phyloP scores from a whole-genome alignment of 2,888 invertebrate species.

The Epinotia bilunana region DNA sequence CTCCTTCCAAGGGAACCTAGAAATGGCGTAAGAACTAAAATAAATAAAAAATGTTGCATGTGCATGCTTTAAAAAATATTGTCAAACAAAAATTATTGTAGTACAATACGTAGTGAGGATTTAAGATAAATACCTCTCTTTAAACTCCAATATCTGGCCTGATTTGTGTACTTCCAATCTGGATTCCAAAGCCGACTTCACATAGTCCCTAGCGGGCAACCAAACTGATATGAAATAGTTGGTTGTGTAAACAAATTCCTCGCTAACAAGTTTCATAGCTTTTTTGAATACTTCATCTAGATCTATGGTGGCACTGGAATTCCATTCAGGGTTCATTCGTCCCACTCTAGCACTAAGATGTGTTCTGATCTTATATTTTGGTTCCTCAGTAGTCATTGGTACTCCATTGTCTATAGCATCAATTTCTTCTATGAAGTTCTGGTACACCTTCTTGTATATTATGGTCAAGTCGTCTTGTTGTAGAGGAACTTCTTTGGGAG shows the following conservation, averaged over 20 bases:
- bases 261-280: constrained; percentile 91
- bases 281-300: constrained; percentile 87
- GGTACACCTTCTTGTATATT: constrained; percentile 91
- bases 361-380: constrained; percentile 91
- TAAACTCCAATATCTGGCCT: constrained; percentile 92
- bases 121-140: constrained; percentile 65
- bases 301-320: constrained; percentile 81
- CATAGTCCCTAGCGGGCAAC: constrained; percentile 93
- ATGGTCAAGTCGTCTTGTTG: constrained; percentile 80
- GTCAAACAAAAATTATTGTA: too few relatives aligned
- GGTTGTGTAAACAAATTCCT: constrained; percentile 90
- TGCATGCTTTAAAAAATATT: too few relatives aligned
- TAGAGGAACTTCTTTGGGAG: constrained; percentile 68
- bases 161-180: constrained; percentile 88
- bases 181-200: constrained; percentile 88
- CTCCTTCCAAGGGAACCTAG: constrained; percentile 93
- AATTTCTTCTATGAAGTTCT: constrained; percentile 94
- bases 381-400: constrained; percentile 89
- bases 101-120: too few relatives aligned
- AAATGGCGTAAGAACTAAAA: neutral
- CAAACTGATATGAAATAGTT: constrained; percentile 87
- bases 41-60: too few relatives aligned
- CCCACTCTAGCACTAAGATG: constrained; percentile 90
- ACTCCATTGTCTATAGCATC: constrained; percentile 99
- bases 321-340: constrained; percentile 94